phyloP scores from a whole-genome alignment of 2,797 vertebrate genomes.

The Sebastes baramenuke region DNA sequence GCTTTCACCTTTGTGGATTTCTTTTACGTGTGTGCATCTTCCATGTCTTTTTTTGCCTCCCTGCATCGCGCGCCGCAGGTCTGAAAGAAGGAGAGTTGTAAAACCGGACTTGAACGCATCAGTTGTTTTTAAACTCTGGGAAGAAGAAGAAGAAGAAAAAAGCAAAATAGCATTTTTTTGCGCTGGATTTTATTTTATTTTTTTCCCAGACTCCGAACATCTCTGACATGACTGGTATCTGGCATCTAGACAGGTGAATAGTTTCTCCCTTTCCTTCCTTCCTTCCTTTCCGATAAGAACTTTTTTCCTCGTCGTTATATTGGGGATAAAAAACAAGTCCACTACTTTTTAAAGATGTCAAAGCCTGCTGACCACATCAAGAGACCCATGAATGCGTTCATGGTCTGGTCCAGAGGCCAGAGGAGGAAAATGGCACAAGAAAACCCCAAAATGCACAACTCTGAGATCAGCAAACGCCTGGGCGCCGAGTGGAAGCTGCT shows the following conservation, averaged over 20 bases:
- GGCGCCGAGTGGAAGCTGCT: slow-evolving; percentile 99
- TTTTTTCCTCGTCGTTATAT: slow-evolving; percentile 71
- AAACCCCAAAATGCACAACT: slow-evolving; percentile 99
- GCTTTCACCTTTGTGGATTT: slow-evolving; percentile 83
- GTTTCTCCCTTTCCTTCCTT: slow-evolving; percentile 16
- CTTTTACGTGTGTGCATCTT: slow-evolving; percentile 64
- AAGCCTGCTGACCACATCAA: slow-evolving; percentile 98
- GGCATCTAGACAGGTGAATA: slow-evolving; percentile 82
- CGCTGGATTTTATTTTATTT: slow-evolving; percentile 75
- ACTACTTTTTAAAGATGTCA: slow-evolving; percentile 85
- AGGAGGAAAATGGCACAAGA: slow-evolving; percentile 99
- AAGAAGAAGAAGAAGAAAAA: not conserved
- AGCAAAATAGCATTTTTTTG: slow-evolving; percentile 35
- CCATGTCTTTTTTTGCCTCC: slow-evolving; percentile 48
- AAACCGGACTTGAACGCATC: slow-evolving; percentile 63
- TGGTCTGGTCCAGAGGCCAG: slow-evolving; percentile 98
- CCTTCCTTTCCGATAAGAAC: slow-evolving; percentile 67
- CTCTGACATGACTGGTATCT: slow-evolving; percentile 79
- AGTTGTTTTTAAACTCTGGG: slow-evolving; percentile 67
- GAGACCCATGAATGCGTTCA: slow-evolving; percentile 99
- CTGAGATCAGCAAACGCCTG: slow-evolving; percentile 97
- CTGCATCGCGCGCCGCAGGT: slow-evolving; percentile 34
- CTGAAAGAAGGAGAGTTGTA: slow-evolving; percentile 54
- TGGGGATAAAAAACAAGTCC: slow-evolving; percentile 67
- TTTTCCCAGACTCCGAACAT: slow-evolving; percentile 51